A percentile compares a stretch with the other conserved stretches of the same genome.
These are phyloP conservation scores for Alca torda DNA, from an alignment of 2,797 vertebrate species.

Conservation along the genomic window DNA sequence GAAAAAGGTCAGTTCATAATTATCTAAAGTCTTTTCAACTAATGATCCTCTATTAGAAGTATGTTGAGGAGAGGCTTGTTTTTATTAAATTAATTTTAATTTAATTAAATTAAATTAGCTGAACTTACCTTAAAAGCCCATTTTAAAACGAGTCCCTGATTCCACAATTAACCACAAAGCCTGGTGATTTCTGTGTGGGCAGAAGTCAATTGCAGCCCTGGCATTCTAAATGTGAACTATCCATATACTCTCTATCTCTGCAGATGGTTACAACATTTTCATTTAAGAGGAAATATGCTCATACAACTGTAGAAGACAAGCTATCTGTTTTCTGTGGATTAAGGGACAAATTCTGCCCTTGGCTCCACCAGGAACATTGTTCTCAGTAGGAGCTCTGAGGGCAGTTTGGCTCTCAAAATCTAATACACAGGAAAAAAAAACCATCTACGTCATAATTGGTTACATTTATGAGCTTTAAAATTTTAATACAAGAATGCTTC, in stretches of 20 bases:
- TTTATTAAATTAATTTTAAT: conserved; percentile 19
- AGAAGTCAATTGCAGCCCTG: not conserved
- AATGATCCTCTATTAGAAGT: not conserved
- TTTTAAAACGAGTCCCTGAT: conserved; percentile 12
- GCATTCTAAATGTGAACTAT: not conserved
- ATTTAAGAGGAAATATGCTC: not conserved
- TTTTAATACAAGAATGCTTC: not conserved
- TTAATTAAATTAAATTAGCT: too few species aligned
- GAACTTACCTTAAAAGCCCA: not conserved
- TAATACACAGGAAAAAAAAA: accelerated
- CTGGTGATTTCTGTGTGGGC: not conserved
- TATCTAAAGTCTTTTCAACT: not conserved
- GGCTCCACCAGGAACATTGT: not conserved
- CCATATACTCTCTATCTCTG: not conserved
- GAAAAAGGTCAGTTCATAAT: conserved; percentile 17
- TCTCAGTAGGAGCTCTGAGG: not conserved
- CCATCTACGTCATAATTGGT: not conserved
- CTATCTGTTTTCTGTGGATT: not conserved
- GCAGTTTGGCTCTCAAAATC: not conserved
- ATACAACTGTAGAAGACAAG: not conserved
- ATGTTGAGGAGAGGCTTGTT: not conserved
- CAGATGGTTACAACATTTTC: not conserved
- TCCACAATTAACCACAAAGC: not conserved
- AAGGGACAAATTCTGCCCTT: not conserved
- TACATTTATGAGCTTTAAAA: not conserved